phyloP scores from a whole-genome alignment of 2,888 invertebrate species.

The Nasonia oneida region DNA sequence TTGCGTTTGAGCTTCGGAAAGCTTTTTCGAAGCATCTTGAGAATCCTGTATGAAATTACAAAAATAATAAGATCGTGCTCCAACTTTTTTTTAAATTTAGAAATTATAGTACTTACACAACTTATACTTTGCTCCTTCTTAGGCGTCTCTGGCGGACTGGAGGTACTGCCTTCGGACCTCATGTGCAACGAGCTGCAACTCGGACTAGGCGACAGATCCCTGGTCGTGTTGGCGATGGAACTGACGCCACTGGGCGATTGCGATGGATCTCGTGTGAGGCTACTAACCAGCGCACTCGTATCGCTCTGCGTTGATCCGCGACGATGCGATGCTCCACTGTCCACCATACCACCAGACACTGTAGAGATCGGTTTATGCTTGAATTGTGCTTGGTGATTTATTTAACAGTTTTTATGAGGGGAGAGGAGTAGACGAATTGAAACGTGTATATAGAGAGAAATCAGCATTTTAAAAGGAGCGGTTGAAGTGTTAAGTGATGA shows the following conservation, averaged over 20 bases:
- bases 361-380: constrained; percentile 45
- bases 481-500: too few relatives aligned
- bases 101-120: neutral
- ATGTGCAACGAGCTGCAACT: constrained; percentile 81
- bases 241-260: constrained; percentile 81
- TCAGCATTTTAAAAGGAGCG: too few relatives aligned
- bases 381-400: constrained; percentile 30
- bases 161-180: constrained; percentile 79
- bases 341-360: constrained; percentile 79
- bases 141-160: constrained; percentile 80
- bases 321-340: constrained; percentile 79
- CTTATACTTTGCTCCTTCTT: constrained; percentile 72
- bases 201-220: constrained; percentile 82
- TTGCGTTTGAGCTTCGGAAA: constrained; percentile 81
- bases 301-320: constrained; percentile 83
- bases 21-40: constrained; percentile 75
- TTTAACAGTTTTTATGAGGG: too few relatives aligned
- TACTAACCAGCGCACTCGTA: constrained; percentile 83
- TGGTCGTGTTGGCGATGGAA: constrained; percentile 79
- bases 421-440: too few relatives aligned
- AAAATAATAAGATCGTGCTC: neutral
- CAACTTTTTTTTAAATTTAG: neutral
- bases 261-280: constrained; percentile 83
- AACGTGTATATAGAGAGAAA: too few relatives aligned
- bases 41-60: constrained; percentile 71